Percentiles rank a stretch among this genome's conserved stretches.
These are phyloP conservation scores for Terrapene triunguis DNA, from an alignment of 2,113 vertebrate genomes.

Conservation along the genomic window DNA sequence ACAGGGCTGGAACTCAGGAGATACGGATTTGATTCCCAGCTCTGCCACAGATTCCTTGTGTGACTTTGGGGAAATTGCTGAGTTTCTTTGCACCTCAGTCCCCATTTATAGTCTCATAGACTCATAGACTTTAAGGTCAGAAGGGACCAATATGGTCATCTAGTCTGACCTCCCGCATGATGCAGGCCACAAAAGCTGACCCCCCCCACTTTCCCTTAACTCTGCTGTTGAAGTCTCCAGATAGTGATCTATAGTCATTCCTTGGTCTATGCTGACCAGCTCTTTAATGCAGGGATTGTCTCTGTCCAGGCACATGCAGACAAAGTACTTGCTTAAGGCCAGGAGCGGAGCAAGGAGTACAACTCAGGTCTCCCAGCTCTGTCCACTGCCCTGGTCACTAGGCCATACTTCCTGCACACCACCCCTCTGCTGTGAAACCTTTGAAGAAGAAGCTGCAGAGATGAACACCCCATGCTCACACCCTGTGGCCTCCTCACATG, in stretches of 20 bases:
- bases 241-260: too few species aligned
- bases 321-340: not conserved
- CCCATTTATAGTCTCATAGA: rapidly evolving
- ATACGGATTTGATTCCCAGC: not conserved
- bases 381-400: not conserved
- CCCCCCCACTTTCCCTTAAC: too few species aligned
- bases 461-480: not conserved
- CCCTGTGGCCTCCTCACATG: not conserved
- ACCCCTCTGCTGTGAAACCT: not conserved
- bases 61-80: not conserved
- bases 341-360: too few species aligned
- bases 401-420: not conserved
- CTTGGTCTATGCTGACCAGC: rapidly evolving
- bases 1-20: not conserved
- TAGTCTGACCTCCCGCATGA: too few species aligned
- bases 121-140: too few species aligned
- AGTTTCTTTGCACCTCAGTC: not conserved
- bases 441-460: not conserved
- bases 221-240: too few species aligned
- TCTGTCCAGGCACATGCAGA: not conserved
- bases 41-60: not conserved
- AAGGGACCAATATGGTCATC: too few species aligned
- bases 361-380: not conserved
- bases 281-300: rapidly evolving
- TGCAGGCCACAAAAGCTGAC: too few species aligned